Conservation (phyloP, 2,888 invertebrate genomes). For the Epicampocera succincta region DNA sequence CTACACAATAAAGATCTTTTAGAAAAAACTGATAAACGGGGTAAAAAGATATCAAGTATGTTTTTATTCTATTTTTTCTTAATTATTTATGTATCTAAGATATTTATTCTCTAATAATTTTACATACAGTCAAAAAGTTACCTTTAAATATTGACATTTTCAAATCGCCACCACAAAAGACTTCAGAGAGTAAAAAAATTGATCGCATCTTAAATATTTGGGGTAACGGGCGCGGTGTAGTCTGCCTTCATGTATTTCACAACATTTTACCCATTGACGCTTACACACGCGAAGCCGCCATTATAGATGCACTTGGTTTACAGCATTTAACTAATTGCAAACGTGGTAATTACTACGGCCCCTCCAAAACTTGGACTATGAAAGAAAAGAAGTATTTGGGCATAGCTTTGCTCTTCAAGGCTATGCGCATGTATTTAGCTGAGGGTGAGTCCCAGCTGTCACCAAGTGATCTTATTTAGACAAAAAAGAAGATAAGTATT, state of each 20-base stretch:
- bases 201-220: conserved; percentile 93
- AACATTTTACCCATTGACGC: conserved; percentile 96
- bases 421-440: conserved; percentile 90
- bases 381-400: conserved; percentile 89
- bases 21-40: conserved; percentile 51
- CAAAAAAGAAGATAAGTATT: not conserved
- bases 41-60: conserved; percentile 70
- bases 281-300: conserved; percentile 95
- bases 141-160: conserved; percentile 71
- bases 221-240: conserved; percentile 90
- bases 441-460: conserved; percentile 95
- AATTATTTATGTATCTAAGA: too few relatives aligned
- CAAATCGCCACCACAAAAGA: conserved; percentile 73
- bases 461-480: conserved; percentile 86
- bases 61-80: not conserved
- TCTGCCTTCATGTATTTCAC: conserved; percentile 95
- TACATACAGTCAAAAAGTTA: conserved; percentile 67
- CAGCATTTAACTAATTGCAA: conserved; percentile 90
- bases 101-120: not conserved
- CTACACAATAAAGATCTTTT: conserved; percentile 58
- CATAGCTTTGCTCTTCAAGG: conserved; percentile 89
- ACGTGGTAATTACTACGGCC: conserved; percentile 92
- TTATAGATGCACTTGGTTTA: conserved; percentile 93
- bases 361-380: conserved; percentile 87
- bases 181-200: conserved; percentile 84